Conservation (phyloP, 2,113 vertebrate species). For the Micronycteris hirsuta region DNA sequence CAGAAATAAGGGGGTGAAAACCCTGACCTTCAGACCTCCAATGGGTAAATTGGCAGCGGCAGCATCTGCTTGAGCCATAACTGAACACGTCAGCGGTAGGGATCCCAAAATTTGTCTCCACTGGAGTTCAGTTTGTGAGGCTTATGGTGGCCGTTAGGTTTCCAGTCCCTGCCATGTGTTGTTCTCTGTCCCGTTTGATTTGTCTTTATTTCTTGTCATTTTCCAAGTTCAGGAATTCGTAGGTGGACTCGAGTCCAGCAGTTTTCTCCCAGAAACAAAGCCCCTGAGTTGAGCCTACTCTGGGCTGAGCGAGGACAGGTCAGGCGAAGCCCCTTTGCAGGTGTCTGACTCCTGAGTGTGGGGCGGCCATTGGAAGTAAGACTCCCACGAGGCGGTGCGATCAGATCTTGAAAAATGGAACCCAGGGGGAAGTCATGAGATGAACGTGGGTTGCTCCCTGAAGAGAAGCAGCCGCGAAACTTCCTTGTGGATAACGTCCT, state of each 20-base stretch:
- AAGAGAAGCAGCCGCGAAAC: neutral
- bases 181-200: conserved; percentile 30
- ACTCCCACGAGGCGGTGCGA: neutral
- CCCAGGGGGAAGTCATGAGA: neutral
- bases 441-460: neutral
- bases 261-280: neutral
- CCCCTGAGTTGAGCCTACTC: neutral
- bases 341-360: neutral
- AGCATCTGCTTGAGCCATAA: conserved; percentile 9
- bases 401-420: neutral
- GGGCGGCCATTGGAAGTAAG: neutral
- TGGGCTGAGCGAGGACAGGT: neutral
- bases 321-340: neutral
- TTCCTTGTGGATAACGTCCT: neutral
- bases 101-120: conserved; percentile 41
- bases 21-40: conserved; percentile 2
- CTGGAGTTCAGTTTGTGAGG: neutral
- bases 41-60: conserved; percentile 46
- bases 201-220: neutral
- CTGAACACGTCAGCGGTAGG: conserved; percentile 15
- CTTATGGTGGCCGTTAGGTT: conserved; percentile 5
- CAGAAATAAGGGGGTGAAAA: conserved; percentile 27
- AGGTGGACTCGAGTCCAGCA: neutral
- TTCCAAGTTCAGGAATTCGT: conserved; percentile 46
- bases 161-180: neutral